Evolutionary conservation across 2,113 vertebrate genomes (phyloP).

Genomic region (Rafetus swinhoei): DNA sequence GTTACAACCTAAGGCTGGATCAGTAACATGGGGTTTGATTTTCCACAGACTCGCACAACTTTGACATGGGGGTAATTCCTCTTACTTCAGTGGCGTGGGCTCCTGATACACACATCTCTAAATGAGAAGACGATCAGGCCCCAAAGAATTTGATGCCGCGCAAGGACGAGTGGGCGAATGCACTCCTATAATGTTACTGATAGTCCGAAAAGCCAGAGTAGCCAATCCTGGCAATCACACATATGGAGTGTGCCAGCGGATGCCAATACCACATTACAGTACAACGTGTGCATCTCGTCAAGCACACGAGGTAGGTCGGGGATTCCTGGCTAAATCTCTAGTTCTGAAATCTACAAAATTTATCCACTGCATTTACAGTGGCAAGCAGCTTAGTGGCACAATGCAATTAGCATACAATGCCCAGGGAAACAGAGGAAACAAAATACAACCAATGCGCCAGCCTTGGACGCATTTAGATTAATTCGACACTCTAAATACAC

Average conservation of each 20-base stretch:
- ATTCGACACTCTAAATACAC: not conserved
- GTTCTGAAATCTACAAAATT: not conserved
- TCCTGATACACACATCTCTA: not conserved
- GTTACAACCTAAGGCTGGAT: not conserved
- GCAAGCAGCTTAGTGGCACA: not conserved
- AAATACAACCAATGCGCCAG: not conserved
- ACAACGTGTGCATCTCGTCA: not conserved
- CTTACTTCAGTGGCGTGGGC: not conserved
- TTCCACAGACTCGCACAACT: not conserved
- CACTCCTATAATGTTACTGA: not conserved
- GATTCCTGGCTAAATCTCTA: not conserved
- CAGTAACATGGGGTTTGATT: not conserved
- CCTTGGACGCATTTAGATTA: not conserved
- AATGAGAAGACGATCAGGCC: not conserved
- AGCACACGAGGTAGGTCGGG: not conserved
- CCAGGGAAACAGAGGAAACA: not conserved
- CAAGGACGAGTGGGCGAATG: not conserved
- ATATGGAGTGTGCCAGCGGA: not conserved
- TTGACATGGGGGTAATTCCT: not conserved
- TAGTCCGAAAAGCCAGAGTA: not conserved
- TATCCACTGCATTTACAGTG: not conserved
- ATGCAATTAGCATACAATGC: not conserved
- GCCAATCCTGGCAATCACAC: not conserved
- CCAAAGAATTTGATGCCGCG: not conserved
- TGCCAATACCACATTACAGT: not conserved